phyloP scores from a whole-genome alignment of 2,888 invertebrate genomes.

The Tholera decimalis region DNA sequence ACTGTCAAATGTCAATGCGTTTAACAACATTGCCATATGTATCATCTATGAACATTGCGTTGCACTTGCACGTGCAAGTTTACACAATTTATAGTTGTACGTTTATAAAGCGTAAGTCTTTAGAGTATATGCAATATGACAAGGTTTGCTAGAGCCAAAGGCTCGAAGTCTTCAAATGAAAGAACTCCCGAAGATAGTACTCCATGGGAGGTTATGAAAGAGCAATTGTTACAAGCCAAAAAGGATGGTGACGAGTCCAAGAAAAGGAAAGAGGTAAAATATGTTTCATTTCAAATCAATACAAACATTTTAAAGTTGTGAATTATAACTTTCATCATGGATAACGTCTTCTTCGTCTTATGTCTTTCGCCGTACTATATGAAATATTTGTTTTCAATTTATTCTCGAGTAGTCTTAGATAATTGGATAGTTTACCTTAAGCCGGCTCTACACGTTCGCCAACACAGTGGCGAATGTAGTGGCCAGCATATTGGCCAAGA shows the following conservation, averaged over 20 bases:
- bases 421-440: no score
- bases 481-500: no score
- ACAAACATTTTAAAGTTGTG: background rate
- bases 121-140: conserved; percentile 90
- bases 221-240: conserved; percentile 90
- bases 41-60: no score
- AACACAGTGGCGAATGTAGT: no score
- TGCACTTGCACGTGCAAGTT: conserved; percentile 10
- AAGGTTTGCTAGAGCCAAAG: conserved; percentile 94
- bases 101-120: background rate
- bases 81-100: background rate
- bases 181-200: conserved; percentile 93
- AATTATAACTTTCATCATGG: background rate
- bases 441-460: no score
- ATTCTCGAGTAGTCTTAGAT: no score
- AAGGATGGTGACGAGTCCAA: conserved; percentile 84
- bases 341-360: no score
- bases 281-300: background rate
- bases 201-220: conserved; percentile 94
- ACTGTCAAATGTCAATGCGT: background rate
- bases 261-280: conserved; percentile 80
- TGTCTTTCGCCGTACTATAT: no score
- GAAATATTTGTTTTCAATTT: no score
- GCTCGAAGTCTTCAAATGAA: conserved; percentile 94
- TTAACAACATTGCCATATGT: background rate